Evolutionary conservation across 2,888 invertebrate species (phyloP).

Genomic region (Coleophora deauratella): DNA sequence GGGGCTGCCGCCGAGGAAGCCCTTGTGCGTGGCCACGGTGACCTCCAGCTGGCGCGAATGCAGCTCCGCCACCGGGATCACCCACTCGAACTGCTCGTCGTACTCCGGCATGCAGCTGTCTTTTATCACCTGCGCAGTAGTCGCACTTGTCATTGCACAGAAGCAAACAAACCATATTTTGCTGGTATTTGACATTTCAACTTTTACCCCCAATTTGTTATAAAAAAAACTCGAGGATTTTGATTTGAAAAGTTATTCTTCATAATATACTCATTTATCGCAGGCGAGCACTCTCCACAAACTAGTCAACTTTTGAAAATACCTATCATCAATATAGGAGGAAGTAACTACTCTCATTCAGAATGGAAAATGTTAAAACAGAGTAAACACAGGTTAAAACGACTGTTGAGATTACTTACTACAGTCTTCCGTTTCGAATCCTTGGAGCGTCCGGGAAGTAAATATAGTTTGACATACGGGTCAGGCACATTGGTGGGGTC

Average conservation of each 20-base stretch:
- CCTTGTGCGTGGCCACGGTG: conserved; percentile 91
- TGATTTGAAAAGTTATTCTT: too few species aligned
- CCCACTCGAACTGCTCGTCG: conserved; percentile 93
- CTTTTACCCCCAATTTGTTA: too few species aligned
- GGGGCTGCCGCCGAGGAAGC: conserved; percentile 87
- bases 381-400: too few species aligned
- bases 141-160: too few species aligned
- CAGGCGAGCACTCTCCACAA: too few species aligned
- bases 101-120: conserved; percentile 93
- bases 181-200: too few species aligned
- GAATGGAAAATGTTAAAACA: neutral
- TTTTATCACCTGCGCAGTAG: conserved; percentile 76
- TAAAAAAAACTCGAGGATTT: too few species aligned
- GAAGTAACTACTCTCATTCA: neutral
- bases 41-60: conserved; percentile 85
- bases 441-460: conserved; percentile 88
- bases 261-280: too few species aligned
- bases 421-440: conserved; percentile 91
- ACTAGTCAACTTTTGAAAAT: too few species aligned
- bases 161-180: too few species aligned
- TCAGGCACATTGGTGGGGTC: conserved; percentile 90
- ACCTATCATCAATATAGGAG: too few species aligned
- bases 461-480: conserved; percentile 91
- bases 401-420: conserved; percentile 51
- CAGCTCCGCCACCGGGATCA: conserved; percentile 86